These are phyloP conservation scores for Peromyscus attwateri DNA, from an alignment of 2,797 vertebrate genomes.

Conservation along the genomic window DNA sequence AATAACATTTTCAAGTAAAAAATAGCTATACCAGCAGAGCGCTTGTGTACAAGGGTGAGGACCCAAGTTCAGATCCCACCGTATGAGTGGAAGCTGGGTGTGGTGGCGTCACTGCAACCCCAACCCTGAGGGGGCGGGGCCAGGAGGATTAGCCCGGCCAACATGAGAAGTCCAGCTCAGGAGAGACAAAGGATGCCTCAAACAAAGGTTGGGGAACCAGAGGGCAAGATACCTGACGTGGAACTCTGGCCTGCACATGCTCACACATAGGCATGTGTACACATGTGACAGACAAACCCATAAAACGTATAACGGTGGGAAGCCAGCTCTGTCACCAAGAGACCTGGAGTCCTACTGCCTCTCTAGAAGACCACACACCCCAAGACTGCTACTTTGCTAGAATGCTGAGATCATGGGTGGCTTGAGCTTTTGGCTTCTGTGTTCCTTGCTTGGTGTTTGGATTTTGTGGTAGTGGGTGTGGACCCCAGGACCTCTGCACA, in stretches of 20 bases:
- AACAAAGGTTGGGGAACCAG: background rate
- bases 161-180: background rate
- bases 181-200: background rate
- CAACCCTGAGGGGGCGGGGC: background rate
- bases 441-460: background rate
- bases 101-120: background rate
- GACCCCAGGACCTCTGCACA: background rate
- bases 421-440: background rate
- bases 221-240: background rate
- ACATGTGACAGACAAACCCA: background rate
- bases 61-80: background rate
- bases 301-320: background rate
- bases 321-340: background rate
- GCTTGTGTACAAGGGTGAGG: background rate
- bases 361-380: background rate
- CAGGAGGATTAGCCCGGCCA: background rate
- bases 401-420: background rate
- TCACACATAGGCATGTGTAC: background rate
- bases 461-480: background rate
- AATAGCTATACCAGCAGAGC: background rate
- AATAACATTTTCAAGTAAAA: background rate
- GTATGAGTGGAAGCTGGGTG: too few relatives aligned
- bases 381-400: background rate
- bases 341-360: background rate
- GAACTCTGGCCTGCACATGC: background rate